phyloP scores from a whole-genome alignment of 2,888 invertebrate species.

The Parnassius glacialis region DNA sequence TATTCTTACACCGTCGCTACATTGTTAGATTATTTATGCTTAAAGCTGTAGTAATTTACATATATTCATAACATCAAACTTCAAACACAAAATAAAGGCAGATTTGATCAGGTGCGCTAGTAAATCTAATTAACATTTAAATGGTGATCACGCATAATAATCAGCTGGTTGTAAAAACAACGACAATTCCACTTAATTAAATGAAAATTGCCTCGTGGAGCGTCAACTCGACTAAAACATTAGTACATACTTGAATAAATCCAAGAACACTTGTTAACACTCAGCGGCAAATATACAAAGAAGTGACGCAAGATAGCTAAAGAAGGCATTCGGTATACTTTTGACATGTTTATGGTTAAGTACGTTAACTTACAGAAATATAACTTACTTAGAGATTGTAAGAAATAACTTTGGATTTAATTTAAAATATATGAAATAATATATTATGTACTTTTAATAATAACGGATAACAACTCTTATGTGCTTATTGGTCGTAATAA shows the following conservation, averaged over 20 bases:
- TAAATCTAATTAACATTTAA: slow-evolving; percentile 79
- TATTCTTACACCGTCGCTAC: no score
- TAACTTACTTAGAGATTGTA: no score
- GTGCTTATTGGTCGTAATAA: no score
- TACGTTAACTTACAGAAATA: neutral
- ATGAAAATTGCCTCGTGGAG: slow-evolving; percentile 65
- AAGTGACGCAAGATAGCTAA: slow-evolving; percentile 47
- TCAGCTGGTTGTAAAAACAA: slow-evolving; percentile 70
- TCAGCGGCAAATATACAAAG: slow-evolving; percentile 31
- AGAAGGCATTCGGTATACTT: slow-evolving; percentile 7
- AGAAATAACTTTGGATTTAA: no score
- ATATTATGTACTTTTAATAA: no score
- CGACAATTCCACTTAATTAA: slow-evolving; percentile 69
- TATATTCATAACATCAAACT: slow-evolving; percentile 11
- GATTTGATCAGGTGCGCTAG: slow-evolving; percentile 70
- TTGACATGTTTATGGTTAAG: slow-evolving; percentile 17
- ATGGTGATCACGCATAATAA: slow-evolving; percentile 79
- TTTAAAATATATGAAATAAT: no score
- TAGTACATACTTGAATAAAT: slow-evolving; percentile 46
- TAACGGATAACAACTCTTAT: no score
- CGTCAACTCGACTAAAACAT: slow-evolving; percentile 58
- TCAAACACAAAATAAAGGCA: slow-evolving; percentile 35
- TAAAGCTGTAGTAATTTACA: neutral
- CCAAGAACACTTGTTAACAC: slow-evolving; percentile 62
- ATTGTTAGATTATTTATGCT: neutral